A percentile compares a stretch with the other conserved stretches of the same genome.
Conservation (phyloP, 2,797 vertebrate species). For the Chelon auratus region DNA sequence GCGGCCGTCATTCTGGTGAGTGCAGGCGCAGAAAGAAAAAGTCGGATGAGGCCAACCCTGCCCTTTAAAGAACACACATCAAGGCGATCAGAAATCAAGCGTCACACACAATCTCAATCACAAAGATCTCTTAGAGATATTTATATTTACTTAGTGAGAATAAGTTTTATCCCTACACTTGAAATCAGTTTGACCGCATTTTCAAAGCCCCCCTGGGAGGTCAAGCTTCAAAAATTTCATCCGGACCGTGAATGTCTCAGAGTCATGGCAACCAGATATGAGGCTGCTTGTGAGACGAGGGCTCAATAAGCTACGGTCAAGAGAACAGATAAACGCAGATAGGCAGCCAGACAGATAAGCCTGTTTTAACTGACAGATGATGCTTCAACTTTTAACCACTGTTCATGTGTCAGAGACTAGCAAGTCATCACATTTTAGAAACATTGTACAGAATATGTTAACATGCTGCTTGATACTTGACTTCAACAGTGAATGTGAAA, state of each 20-base stretch:
- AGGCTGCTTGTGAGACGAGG: slow-evolving; percentile 43
- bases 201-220: slow-evolving; percentile 34
- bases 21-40: slow-evolving; percentile 23
- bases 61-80: slow-evolving; percentile 48
- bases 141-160: neutral
- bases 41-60: slow-evolving; percentile 25
- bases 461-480: too few species aligned
- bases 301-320: slow-evolving; percentile 44
- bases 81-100: neutral
- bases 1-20: slow-evolving; percentile 15
- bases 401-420: neutral
- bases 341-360: slow-evolving; percentile 20
- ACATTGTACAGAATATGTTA: neutral
- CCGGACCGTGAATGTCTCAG: slow-evolving; percentile 26
- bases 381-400: slow-evolving; percentile 4
- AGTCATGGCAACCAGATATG: slow-evolving; percentile 60
- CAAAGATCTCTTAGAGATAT: neutral
- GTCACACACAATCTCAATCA: neutral
- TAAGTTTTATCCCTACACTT: slow-evolving; percentile 8
- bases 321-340: slow-evolving; percentile 34
- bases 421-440: neutral
- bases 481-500: too few species aligned
- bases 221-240: slow-evolving; percentile 42
- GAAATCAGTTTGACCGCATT: slow-evolving; percentile 34
- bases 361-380: slow-evolving; percentile 3